Evolutionary conservation across 2,113 vertebrate species (phyloP).

Genomic region (Pantherophis guttatus): DNA sequence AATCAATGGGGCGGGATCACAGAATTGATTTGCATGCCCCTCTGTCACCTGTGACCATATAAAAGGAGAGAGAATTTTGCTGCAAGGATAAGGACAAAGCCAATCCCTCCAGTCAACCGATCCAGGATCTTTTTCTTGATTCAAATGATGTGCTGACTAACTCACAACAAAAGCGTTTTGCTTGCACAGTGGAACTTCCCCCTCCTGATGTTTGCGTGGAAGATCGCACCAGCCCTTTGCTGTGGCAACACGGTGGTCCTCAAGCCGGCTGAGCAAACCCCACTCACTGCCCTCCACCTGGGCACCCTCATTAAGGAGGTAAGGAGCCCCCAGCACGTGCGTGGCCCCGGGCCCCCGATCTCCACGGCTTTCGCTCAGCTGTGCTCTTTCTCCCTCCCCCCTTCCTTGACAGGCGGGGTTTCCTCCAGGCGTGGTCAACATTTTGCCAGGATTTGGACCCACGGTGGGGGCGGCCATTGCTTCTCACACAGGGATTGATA

Average conservation of each 20-base stretch:
- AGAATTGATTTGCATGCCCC: neutral
- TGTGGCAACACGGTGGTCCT: conserved; percentile 96
- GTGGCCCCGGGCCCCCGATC: neutral
- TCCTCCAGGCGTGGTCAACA: conserved; percentile 98
- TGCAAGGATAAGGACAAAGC: neutral
- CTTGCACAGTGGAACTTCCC: conserved; percentile 95
- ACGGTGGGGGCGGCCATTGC: conserved; percentile 92
- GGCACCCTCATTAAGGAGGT: conserved; percentile 96
- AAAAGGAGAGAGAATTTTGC: neutral
- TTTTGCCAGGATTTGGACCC: conserved; percentile 96
- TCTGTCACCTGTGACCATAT: neutral
- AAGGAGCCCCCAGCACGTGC: conserved; percentile 30
- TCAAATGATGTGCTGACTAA: neutral
- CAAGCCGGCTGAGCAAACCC: conserved; percentile 96
- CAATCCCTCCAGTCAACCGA: neutral
- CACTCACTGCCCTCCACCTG: conserved; percentile 93
- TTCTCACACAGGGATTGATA: conserved; percentile 93
- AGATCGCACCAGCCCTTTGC: conserved; percentile 92
- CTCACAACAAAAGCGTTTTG: neutral
- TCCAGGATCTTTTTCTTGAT: neutral
- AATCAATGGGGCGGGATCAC: neutral
- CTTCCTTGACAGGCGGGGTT: conserved; percentile 90
- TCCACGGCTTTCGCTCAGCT: too few species aligned
- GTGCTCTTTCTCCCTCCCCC: neutral
- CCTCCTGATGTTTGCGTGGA: conserved; percentile 98